Evolutionary conservation across 2,888 invertebrate genomes (phyloP), one percentile per base, ranked within the genome.

Genomic region (Trimorus sp.): DNA sequence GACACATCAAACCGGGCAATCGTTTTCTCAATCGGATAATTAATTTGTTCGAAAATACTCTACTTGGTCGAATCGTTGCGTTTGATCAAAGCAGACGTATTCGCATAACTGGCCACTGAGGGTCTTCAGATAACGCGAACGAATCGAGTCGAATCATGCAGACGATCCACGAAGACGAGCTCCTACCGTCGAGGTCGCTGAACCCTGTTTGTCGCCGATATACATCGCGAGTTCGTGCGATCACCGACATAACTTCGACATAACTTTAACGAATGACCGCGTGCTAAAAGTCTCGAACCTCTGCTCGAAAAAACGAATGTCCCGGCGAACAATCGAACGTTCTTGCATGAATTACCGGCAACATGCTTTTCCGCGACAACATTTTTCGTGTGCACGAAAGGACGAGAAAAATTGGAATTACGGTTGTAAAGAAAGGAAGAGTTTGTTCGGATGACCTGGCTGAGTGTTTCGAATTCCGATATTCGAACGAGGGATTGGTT

Each of bases 1-100:
- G 26, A 26, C 40, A 49, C n/a, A 49, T 49, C n/a, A 49, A 49
- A 14, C 2, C 49, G 49, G 48, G 1, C 6, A 3, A 49, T 11
- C 11, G 4, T 11, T n/a, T n/a, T 49, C n/a, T 14, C 40, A 66
- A 66, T 42, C 38, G 14, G 15, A 45, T 16, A 36, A 45, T 66
- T 63, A 56, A 49, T 38, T 59, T 8, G 54, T 40, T 70, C n/a
- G 60, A 63, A 68, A 79, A 68, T 56, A 70, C 68, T 62, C 51
- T 26, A 79, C 49, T 60, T 54, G 62, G 66, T 42, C 63, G 58
- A 70, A 73, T 79, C 73, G 68, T 68, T 56, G 73, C 74, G 62
- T 74, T 70, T 74, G 79, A 79, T 79, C 79, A 79, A 74, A 75
- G 74, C 74, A 75, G 63, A 65, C 79, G 74, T 62, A 70, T 74